Evolutionary conservation across 2,113 vertebrate species (phyloP).

Genomic region (Caretta caretta): DNA sequence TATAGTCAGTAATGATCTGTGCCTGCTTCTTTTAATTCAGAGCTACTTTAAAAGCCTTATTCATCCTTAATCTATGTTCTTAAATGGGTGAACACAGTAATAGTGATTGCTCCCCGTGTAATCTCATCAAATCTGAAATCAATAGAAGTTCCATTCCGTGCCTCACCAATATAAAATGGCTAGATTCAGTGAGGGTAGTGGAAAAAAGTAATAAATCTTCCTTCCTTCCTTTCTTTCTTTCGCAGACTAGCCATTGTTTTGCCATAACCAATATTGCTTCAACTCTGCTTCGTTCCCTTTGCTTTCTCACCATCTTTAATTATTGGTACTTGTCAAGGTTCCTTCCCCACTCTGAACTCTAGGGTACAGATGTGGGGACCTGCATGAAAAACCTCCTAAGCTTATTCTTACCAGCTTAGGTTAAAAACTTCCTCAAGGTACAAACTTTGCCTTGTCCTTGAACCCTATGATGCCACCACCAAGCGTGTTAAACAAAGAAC

Average conservation of each 20-base stretch:
- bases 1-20: constrained; percentile 31
- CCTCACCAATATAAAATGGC: constrained; percentile 11
- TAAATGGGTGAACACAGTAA: constrained; percentile 58
- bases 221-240: background rate
- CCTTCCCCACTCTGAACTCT: too few relatives aligned
- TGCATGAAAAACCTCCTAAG: too few relatives aligned
- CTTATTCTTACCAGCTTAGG: too few relatives aligned
- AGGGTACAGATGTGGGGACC: too few relatives aligned
- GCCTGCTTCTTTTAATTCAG: constrained; percentile 26
- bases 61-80: constrained; percentile 64
- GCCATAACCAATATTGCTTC: background rate
- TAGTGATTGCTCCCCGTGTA: constrained; percentile 51
- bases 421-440: too few relatives aligned
- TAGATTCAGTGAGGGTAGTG: constrained; percentile 27
- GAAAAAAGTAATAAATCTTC: constrained; percentile 57
- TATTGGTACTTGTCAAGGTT: background rate
- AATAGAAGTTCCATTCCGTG: constrained; percentile 51
- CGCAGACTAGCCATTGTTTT: background rate
- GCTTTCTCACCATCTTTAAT: background rate
- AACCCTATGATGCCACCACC: too few relatives aligned
- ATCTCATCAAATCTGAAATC: constrained; percentile 59
- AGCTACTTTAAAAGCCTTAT: constrained; percentile 50
- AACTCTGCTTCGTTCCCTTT: background rate
- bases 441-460: too few relatives aligned
- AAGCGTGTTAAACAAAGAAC: too few relatives aligned